phyloP scores from a whole-genome alignment of 2,113 vertebrate genomes.

The Passer domesticus region DNA sequence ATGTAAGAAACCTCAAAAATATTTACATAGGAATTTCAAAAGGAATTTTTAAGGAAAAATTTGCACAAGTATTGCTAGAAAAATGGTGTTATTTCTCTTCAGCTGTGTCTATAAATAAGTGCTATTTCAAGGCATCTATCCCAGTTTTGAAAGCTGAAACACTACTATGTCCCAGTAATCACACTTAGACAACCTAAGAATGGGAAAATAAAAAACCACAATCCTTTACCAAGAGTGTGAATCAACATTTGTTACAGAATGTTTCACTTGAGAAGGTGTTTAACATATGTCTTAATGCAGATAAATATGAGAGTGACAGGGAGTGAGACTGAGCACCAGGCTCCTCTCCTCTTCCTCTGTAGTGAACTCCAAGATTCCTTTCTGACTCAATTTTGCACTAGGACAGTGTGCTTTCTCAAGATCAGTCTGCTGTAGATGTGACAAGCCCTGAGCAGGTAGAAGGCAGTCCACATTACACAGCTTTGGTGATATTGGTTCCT shows the following conservation, averaged over 20 bases:
- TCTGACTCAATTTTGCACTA: not conserved
- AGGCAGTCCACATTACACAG: not conserved
- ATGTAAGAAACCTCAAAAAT: not conserved
- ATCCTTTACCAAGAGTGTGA: not conserved
- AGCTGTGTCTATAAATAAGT: not conserved
- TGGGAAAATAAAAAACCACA: not conserved
- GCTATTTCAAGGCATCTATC: not conserved
- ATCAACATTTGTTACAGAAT: not conserved
- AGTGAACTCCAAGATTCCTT: not conserved
- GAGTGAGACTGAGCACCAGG: not conserved
- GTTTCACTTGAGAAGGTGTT: not conserved
- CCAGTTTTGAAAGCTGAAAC: not conserved
- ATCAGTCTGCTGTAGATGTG: not conserved
- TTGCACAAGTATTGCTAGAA: not conserved
- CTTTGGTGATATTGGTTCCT: not conserved
- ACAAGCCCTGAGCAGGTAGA: not conserved
- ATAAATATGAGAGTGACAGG: not conserved
- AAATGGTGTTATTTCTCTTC: not conserved
- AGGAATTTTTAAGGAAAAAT: not conserved
- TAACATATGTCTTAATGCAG: not conserved
- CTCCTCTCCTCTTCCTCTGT: not conserved
- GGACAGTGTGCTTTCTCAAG: not conserved
- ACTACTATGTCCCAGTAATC: not conserved
- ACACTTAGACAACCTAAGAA: not conserved
- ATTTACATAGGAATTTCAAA: not conserved